These are phyloP conservation scores for Hofmannophila pseudospretella DNA, from an alignment of 2,888 invertebrate genomes.

Conservation along the genomic window DNA sequence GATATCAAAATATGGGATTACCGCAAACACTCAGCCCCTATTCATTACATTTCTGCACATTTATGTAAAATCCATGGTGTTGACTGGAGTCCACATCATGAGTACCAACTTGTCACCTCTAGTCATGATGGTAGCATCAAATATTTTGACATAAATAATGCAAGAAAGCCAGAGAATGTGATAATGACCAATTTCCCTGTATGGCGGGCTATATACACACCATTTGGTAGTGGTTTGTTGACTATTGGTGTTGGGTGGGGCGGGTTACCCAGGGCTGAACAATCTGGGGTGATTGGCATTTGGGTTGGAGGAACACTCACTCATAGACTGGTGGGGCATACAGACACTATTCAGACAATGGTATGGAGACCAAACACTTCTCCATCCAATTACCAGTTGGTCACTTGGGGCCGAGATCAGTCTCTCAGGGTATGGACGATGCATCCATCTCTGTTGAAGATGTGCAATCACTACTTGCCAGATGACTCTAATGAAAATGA, in stretches of 20 bases:
- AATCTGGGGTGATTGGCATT: constrained; percentile 78
- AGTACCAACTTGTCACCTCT: constrained; percentile 91
- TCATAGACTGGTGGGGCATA: constrained; percentile 95
- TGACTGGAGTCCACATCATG: constrained; percentile 94
- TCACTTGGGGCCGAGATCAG: constrained; percentile 97
- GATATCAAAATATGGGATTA: constrained; percentile 98
- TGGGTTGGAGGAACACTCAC: constrained; percentile 82
- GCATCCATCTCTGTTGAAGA: constrained; percentile 89
- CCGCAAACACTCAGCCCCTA: constrained; percentile 89
- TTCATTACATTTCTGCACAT: constrained; percentile 96
- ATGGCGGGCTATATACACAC: constrained; percentile 95
- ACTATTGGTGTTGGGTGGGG: constrained; percentile 96
- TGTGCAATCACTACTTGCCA: constrained; percentile 82
- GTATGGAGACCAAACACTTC: constrained; percentile 90
- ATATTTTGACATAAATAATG: constrained; percentile 94
- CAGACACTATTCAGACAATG: constrained; percentile 96
- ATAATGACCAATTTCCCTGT: constrained; percentile 92
- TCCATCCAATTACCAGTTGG: constrained; percentile 86
- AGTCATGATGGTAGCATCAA: constrained; percentile 98
- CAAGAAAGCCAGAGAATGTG: constrained; percentile 89
- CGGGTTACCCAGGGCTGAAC: constrained; percentile 86
- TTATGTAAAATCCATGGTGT: constrained; percentile 92
- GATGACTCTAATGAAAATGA: constrained; percentile 79
- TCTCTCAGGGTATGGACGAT: constrained; percentile 94
- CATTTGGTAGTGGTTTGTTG: constrained; percentile 94